Evolutionary conservation across 2,113 vertebrate genomes (phyloP), one percentile per base, ranked within the genome.

Genomic region (Xiphophorus hellerii): DNA sequence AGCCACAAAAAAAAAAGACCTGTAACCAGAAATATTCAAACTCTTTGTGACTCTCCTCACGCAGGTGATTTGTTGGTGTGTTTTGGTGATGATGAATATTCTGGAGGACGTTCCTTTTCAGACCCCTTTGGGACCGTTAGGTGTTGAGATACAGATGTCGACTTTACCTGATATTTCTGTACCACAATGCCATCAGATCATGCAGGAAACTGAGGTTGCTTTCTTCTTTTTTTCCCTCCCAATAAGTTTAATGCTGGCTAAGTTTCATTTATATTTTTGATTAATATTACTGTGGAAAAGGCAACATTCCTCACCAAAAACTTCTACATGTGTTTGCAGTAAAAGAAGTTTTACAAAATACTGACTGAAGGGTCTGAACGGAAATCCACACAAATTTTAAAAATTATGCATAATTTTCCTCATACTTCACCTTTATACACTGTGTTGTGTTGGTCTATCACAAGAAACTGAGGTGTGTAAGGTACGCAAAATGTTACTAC

Each of bases 91-190:
- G 96, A 96, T 97, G 96, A 96, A 84, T 81, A 87, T 88, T 74
- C 90, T 98, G 69, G 96, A 98, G 76, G 96, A 94, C 5, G 76
- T 99, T 71, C 96, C 95, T 1, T 98, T 99, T 92, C 95, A 94
- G 80, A 91, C 90, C 0, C 66, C 86, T 1, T 58, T 90, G 31
- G 92, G 90, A 30, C 79, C 88, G 0, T 81, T 85, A 48, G 87
- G 85, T 66, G 90, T 72, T 65, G 84, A 90, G 31, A 81, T 81
- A 20, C 88, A 74, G 54, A 58, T 73, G 0, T 67, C 87, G 60
- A 84, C 76, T 0, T 85, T 82, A 2, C 94, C 92, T 0, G 91
- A 94, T 68, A 64, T 97, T 33, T 83, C 87, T 5, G 3, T 95
- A 13, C 94, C 94, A 0, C 91, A 96, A 85, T 95, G 88, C 76